Evolutionary conservation across 2,888 invertebrate species (phyloP).

Genomic region (Rhamnusium bicolor): DNA sequence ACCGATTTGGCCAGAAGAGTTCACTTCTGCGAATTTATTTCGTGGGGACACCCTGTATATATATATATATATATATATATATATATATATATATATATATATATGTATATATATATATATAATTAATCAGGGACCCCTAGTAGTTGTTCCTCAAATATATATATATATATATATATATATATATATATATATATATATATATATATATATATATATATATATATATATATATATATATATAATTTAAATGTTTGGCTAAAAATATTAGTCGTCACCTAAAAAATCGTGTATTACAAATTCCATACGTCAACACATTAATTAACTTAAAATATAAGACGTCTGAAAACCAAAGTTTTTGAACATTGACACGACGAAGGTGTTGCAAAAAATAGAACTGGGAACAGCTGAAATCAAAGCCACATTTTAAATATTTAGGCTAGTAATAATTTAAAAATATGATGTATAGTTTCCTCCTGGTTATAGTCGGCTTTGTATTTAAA

Average conservation of each 20-base stretch:
- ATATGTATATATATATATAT: no score
- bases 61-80: no score
- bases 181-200: no score
- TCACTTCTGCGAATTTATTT: no score
- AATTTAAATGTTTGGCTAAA: background rate
- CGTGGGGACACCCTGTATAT: no score
- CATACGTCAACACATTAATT: background rate
- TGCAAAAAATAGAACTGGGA: conserved; percentile 17
- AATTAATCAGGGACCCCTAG: no score
- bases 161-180: no score
- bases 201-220: no score
- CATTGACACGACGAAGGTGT: conserved; percentile 7
- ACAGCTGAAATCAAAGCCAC: conserved; percentile 23
- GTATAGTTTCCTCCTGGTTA: conserved; percentile 39
- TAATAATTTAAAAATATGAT: conserved; percentile 42
- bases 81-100: no score
- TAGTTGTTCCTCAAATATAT: no score
- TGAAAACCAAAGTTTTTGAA: background rate
- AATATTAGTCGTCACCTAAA: background rate
- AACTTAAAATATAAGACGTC: background rate
- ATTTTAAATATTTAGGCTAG: conserved; percentile 39
- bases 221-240: no score
- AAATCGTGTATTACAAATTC: background rate
- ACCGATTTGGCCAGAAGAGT: no score
- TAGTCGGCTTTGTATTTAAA: background rate